These are phyloP conservation scores for Arnoldichthys spilopterus DNA, from an alignment of 2,797 vertebrate species.

Conservation along the genomic window DNA sequence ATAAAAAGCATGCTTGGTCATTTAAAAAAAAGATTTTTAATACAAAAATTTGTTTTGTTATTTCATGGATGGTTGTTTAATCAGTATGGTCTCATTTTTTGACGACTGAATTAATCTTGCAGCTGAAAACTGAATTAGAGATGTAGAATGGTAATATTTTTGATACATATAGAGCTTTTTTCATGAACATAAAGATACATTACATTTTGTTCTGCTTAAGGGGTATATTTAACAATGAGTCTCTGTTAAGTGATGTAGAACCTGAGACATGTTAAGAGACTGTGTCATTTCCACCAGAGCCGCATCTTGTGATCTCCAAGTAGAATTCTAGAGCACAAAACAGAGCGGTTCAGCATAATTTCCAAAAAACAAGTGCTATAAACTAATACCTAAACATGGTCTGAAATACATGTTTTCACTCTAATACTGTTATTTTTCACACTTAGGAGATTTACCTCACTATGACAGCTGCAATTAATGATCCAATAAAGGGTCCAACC, in stretches of 20 bases:
- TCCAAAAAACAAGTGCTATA: background rate
- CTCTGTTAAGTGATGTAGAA: background rate
- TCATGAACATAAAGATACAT: too few relatives aligned
- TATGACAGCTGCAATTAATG: conserved; percentile 66
- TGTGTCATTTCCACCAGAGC: conserved; percentile 65
- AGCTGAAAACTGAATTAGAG: too few relatives aligned
- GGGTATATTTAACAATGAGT: background rate
- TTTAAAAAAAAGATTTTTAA: too few relatives aligned
- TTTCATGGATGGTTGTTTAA: too few relatives aligned
- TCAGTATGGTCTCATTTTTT: too few relatives aligned
- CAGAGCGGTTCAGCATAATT: background rate
- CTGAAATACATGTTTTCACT: too few relatives aligned
- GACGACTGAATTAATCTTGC: too few relatives aligned
- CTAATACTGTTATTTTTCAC: too few relatives aligned
- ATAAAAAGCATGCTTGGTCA: too few relatives aligned
- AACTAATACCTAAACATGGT: too few relatives aligned
- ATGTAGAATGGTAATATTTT: background rate
- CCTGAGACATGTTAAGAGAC: background rate
- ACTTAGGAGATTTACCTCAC: conserved; percentile 69
- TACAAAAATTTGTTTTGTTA: too few relatives aligned
- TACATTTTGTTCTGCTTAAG: background rate
- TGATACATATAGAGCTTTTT: too few relatives aligned
- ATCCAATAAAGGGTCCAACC: conserved; percentile 74
- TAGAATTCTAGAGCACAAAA: conserved; percentile 62
- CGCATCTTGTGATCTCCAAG: conserved; percentile 67